Evolutionary conservation across 2,888 invertebrate genomes (phyloP), one percentile per base, ranked within the genome.

Genomic region (Limnephilus lunatus): DNA sequence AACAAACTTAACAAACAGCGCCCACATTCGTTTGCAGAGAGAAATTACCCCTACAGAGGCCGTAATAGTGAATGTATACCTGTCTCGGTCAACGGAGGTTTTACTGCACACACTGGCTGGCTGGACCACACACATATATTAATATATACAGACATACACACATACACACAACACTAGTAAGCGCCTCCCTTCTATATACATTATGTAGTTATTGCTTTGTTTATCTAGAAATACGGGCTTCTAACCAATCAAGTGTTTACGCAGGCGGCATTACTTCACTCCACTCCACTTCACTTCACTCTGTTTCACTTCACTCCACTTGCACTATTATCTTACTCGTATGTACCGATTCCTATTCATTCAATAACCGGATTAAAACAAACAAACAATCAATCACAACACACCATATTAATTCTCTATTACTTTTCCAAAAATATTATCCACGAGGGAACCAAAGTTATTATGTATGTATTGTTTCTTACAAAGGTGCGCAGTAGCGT

Each of bases 171-270:
- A 83, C 83, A 83, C 83, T 35, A 83, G 83, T 39, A 83, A 83
- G 83, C 83, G 83, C 83, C 89, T 81, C 89, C 39, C 25, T 35
- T 81, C 15, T 83, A 85, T 90, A 90, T 90, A 90, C 90, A 90
- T 90, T 90, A 68, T 68, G 68, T 68, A 90, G 48, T 90, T 90
- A 90, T 90, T 90, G 90, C 90, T 90, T 90, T 85, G 68, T 90
- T 53, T 82, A 83, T 83, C 83, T 83, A 83, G 83, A 83, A 83
- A 83, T 83, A 83, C 35, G 35, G 83, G 25, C 83, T 25, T 83
- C 35, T 83, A 83, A 39, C 35, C 32, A 39, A 31, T 83, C 32
- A 68, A 68, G 68, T 68, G 68, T 68, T 68, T 68, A 68, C 68
- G n/a, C 68, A 25, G 68, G 68, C 25, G 25, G n/a, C 68, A 68